Evolutionary conservation across 2,113 vertebrate species (phyloP).

Genomic region (Scomber japonicus): DNA sequence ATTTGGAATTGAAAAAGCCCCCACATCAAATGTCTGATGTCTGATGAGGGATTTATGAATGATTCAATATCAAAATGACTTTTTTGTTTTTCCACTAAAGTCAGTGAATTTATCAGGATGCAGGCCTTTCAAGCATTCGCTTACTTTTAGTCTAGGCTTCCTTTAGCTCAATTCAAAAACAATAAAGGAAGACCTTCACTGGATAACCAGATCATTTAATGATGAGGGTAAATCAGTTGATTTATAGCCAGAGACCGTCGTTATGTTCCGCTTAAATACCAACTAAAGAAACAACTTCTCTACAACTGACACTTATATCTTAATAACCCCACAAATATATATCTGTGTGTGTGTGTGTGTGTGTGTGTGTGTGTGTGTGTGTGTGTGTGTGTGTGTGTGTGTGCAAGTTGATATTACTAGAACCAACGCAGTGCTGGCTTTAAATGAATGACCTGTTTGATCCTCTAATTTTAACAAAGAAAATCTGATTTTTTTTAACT

Average conservation of each 20-base stretch:
- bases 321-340: too few relatives aligned
- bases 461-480: too few relatives aligned
- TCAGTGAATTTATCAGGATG: background rate
- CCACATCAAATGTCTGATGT: background rate
- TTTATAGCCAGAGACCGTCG: background rate
- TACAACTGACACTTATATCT: background rate
- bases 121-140: background rate
- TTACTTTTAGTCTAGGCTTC: background rate
- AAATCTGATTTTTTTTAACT: too few relatives aligned
- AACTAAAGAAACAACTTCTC: background rate
- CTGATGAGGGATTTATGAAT: background rate
- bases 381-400: too few relatives aligned
- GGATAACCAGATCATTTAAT: too few relatives aligned
- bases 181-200: background rate
- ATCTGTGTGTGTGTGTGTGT: too few relatives aligned
- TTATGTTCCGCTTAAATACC: background rate
- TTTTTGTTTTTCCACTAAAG: background rate
- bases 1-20: slow-evolving; percentile 7
- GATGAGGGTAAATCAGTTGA: background rate
- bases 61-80: too few relatives aligned
- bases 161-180: background rate
- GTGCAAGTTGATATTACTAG: too few relatives aligned
- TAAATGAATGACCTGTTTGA: too few relatives aligned
- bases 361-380: too few relatives aligned
- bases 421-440: too few relatives aligned